Evolutionary conservation across 2,888 invertebrate genomes (phyloP).

Genomic region (Aromia moschata): DNA sequence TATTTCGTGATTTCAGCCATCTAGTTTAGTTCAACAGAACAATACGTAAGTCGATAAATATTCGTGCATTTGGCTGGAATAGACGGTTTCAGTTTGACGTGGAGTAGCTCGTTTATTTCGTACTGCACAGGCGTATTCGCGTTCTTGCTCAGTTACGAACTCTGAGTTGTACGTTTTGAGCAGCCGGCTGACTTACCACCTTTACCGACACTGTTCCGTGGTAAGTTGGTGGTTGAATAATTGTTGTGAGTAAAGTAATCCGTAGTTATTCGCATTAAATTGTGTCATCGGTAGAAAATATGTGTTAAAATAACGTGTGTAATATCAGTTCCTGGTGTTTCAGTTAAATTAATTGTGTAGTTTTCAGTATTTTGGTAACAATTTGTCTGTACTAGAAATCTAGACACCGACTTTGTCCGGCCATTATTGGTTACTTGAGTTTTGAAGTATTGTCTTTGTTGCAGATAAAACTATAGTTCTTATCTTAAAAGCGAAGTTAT

Average conservation of each 20-base stretch:
- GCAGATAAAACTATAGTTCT: not conserved
- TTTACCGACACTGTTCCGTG: conserved; percentile 70
- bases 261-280: conserved; percentile 43
- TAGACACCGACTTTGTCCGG: conserved; percentile 23
- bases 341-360: conserved; percentile 31
- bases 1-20: no score
- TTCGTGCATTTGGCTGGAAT: conserved; percentile 7
- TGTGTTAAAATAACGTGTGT: conserved; percentile 23
- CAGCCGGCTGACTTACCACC: conserved; percentile 20
- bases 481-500: not conserved
- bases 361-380: conserved; percentile 29
- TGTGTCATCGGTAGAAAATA: conserved; percentile 37
- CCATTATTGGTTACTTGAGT: conserved; percentile 21
- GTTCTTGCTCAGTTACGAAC: conserved; percentile 18
- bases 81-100: not conserved
- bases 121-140: conserved; percentile 20
- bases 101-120: not conserved
- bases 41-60: not conserved
- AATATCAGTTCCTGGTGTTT: conserved; percentile 15
- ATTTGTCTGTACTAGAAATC: conserved; percentile 29
- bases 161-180: conserved; percentile 13
- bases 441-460: conserved; percentile 18
- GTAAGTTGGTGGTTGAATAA: conserved; percentile 71
- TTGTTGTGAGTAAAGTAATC: conserved; percentile 45
- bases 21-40: no score